Percentiles rank a stretch among this genome's conserved stretches.
Evolutionary conservation across 1,140 invertebrate genomes (phyloP).

Genomic region (Macrotrachela quadricornifera): DNA sequence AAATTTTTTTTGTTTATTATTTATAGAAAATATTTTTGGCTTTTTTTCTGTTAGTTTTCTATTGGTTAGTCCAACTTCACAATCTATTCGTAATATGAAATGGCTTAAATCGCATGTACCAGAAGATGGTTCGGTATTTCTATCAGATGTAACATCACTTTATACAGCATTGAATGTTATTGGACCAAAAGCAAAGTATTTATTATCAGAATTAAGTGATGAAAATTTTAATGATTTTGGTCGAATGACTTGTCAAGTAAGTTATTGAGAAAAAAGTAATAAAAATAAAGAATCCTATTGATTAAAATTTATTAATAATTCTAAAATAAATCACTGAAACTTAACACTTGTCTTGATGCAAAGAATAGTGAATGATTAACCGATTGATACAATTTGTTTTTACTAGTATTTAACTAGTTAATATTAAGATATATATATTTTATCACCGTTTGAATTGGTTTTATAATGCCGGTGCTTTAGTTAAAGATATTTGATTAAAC

Average conservation of each 20-base stretch:
- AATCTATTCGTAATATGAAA: constrained; percentile 73
- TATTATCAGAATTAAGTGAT: constrained; percentile 74
- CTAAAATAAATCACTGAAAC: too few relatives aligned
- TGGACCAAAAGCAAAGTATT: constrained; percentile 65
- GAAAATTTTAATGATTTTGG: constrained; percentile 68
- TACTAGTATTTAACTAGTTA: too few relatives aligned
- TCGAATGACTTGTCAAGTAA: constrained; percentile 71
- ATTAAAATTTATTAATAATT: too few relatives aligned
- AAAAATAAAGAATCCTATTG: too few relatives aligned
- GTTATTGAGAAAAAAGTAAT: not conserved
- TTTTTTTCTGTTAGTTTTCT: constrained; percentile 54
- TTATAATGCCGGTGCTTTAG: too few relatives aligned
- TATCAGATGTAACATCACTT: constrained; percentile 81
- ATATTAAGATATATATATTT: too few relatives aligned
- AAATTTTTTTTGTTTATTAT: constrained; percentile 16
- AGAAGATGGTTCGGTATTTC: constrained; percentile 47
- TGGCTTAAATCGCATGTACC: constrained; percentile 74
- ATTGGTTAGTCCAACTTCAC: constrained; percentile 91
- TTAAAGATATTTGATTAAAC: too few relatives aligned
- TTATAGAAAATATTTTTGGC: too few relatives aligned
- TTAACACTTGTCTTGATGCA: too few relatives aligned
- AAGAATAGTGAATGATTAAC: too few relatives aligned
- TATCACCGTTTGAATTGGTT: too few relatives aligned
- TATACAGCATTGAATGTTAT: constrained; percentile 93
- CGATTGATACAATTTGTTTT: too few relatives aligned